Percentiles rank a stretch among this genome's conserved stretches.
phyloP scores from a whole-genome alignment of 2,888 invertebrate species.

The Acheta domesticus region DNA sequence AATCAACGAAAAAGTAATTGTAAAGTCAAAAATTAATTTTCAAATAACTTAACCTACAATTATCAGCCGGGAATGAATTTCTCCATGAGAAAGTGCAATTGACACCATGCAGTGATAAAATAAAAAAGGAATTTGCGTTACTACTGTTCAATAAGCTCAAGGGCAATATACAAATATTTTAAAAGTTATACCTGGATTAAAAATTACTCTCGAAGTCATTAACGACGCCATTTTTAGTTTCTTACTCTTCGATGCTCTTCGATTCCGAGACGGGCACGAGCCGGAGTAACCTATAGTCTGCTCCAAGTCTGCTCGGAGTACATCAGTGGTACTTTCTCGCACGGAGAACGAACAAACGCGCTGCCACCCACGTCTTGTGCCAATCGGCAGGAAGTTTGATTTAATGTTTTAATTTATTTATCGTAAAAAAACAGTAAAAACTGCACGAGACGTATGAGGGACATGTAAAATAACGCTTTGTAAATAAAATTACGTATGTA shows the following conservation, averaged over 20 bases:
- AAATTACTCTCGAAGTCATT: slow-evolving; percentile 43
- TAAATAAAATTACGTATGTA: too few relatives aligned
- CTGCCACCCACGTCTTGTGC: background rate
- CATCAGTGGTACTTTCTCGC: too few relatives aligned
- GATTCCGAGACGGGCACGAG: background rate
- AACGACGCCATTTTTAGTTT: slow-evolving; percentile 44
- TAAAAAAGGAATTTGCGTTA: background rate
- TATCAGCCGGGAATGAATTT: background rate
- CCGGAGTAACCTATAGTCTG: background rate
- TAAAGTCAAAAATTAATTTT: background rate
- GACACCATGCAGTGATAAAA: background rate
- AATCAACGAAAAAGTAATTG: background rate
- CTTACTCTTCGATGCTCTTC: too few relatives aligned
- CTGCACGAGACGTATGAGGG: too few relatives aligned
- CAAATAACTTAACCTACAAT: background rate
- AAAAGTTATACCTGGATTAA: slow-evolving; percentile 42
- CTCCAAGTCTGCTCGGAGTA: background rate
- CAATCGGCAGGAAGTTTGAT: background rate
- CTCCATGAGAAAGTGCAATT: background rate
- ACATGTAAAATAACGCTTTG: too few relatives aligned
- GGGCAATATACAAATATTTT: background rate
- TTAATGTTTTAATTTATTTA: background rate
- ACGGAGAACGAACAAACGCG: too few relatives aligned
- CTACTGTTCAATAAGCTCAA: background rate
- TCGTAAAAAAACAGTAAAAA: too few relatives aligned